phyloP scores from a whole-genome alignment of 2,888 invertebrate genomes.

The Iselma pallidipennis region DNA sequence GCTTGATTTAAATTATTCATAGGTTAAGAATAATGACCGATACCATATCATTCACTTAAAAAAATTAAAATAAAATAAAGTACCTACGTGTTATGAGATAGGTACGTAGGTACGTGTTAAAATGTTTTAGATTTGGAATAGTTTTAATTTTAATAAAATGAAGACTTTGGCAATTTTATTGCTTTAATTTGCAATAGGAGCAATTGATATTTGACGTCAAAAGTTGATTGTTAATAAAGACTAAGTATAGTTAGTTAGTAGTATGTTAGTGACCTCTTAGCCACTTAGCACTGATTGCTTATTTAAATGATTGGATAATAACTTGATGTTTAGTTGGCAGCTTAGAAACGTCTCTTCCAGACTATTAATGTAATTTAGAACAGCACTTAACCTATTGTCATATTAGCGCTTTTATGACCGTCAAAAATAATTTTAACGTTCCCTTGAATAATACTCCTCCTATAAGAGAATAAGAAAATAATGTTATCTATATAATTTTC shows the following conservation, averaged over 20 bases:
- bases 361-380: constrained; percentile 28
- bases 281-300: constrained; percentile 42
- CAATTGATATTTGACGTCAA: constrained; percentile 44
- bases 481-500: no score
- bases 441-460: not conserved
- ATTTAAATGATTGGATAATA: constrained; percentile 41
- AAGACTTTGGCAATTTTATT: not conserved
- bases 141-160: not conserved
- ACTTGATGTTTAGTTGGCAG: constrained; percentile 23
- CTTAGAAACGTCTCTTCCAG: constrained; percentile 25
- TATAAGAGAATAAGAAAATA: not conserved
- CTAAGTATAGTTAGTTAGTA: constrained; percentile 33
- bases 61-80: not conserved
- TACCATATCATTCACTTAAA: not conserved
- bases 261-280: constrained; percentile 42
- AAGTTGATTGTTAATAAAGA: constrained; percentile 40
- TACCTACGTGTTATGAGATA: no score
- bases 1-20: constrained; percentile 10
- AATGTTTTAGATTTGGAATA: not conserved
- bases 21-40: constrained; percentile 1
- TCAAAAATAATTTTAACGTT: not conserved
- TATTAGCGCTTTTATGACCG: constrained; percentile 15
- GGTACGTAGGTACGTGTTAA: not conserved
- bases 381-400: constrained; percentile 23
- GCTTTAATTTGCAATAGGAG: constrained; percentile 37